Base-by-base conservation (phyloP, 2,113 vertebrate genomes). In the Ifrita kowaldi region DNA sequence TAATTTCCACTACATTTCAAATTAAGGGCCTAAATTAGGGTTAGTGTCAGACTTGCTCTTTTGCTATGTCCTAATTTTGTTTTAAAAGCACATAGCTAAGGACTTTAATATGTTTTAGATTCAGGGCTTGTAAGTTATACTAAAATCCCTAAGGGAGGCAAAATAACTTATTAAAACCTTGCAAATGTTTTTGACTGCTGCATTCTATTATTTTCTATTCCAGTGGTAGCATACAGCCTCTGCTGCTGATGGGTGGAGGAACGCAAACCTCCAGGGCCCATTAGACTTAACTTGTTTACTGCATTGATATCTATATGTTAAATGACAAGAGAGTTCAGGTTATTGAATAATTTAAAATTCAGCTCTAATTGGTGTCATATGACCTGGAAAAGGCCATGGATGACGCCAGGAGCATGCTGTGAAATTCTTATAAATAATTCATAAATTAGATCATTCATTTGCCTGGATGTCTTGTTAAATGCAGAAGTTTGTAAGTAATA, bases 341-440 rank as follows among this genome's bases (percentile, higher is more conserved):
- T 98, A 98, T 98, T 98, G 98, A 98, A 98, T 98, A 98, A 98
- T 98, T 98, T 98, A 98, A 98, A 98, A 98, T 98, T 98, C 98
- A 97, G 97, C 97, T 98, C 98, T 98, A 98, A 98, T 98, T 98
- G 97, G 98, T 98, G 98, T 98, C 98, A 97, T 97, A 97, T 98
- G 98, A 98, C 98, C 98, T 98, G 97, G 93, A 98, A 98, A 98
- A 98, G 98, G 98, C 98, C 98, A 98, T 88, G 97, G 97, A 98
- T 98, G 98, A 98, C 33, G 94, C 98, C 97, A 97, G 96, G 97
- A 98, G 98, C 98, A 97, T 98, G 97, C 98, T 97, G 98, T 97
- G 97, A 98, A 97, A 97, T 97, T 97, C 97, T 97, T 97, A 98
- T 98, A 98, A 98, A 98, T 98, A 98, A 98, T 98, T 98, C 98